These are phyloP conservation scores for Enteromius mattozi DNA, from an alignment of 2,797 vertebrate species.

Conservation along the genomic window DNA sequence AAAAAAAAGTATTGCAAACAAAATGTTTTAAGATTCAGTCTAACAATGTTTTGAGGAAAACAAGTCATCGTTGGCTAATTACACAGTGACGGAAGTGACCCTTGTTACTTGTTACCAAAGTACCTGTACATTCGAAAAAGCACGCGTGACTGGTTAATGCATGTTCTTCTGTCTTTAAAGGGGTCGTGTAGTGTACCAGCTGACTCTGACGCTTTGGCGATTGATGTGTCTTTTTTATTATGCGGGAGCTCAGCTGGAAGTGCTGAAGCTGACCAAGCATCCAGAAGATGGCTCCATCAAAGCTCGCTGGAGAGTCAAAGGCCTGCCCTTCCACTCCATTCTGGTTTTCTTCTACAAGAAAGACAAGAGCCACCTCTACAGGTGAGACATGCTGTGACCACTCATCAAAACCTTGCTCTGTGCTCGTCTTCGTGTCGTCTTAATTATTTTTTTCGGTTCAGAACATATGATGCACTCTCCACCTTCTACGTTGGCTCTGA, in stretches of 20 bases:
- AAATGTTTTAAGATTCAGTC: not conserved
- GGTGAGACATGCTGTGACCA: slow-evolving; percentile 69
- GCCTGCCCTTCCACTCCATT: slow-evolving; percentile 82
- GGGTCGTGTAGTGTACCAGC: slow-evolving; percentile 79
- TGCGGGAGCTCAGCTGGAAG: slow-evolving; percentile 80
- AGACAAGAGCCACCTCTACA: slow-evolving; percentile 85
- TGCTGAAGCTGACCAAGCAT: slow-evolving; percentile 90
- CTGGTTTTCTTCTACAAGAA: slow-evolving; percentile 84
- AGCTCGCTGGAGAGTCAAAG: slow-evolving; percentile 88
- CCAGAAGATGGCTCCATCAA: slow-evolving; percentile 86
- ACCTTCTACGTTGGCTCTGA: slow-evolving; percentile 89
- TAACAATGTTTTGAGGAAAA: not conserved
- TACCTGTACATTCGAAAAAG: not conserved
- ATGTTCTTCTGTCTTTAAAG: slow-evolving; percentile 66
- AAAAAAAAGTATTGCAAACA: not conserved
- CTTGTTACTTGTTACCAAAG: not conserved
- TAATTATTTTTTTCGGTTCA: slow-evolving; percentile 55
- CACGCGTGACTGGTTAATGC: not conserved
- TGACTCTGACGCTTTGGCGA: slow-evolving; percentile 79
- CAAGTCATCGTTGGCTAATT: not conserved
- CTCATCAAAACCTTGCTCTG: not conserved
- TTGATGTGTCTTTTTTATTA: slow-evolving; percentile 84
- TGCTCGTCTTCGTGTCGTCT: not conserved
- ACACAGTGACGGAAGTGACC: not conserved
- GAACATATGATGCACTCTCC: slow-evolving; percentile 89